Conservation (phyloP, 2,888 invertebrate genomes). For the Calameuta pallipes region DNA sequence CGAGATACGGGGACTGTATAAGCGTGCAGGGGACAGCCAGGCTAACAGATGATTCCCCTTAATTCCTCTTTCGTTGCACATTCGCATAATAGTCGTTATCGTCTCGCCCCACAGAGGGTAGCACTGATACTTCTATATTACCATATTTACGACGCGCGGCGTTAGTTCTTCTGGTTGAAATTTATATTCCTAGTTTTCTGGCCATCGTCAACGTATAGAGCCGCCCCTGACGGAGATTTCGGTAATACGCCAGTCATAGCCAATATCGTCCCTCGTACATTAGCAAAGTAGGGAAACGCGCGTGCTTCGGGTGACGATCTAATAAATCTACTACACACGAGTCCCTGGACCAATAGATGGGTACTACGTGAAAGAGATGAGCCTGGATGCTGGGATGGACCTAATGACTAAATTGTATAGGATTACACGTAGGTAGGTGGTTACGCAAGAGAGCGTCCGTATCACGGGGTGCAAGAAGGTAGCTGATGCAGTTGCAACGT, state of each 20-base stretch:
- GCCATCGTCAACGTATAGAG: background rate
- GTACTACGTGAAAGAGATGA: background rate
- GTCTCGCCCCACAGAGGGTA: conserved; percentile 50
- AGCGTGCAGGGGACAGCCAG: conserved; percentile 62
- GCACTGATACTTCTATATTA: conserved; percentile 58
- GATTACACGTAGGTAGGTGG: background rate
- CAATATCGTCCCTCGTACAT: background rate
- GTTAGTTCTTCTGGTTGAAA: conserved; percentile 7
- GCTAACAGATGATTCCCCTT: conserved; percentile 63
- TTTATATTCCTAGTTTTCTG: background rate
- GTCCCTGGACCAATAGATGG: background rate
- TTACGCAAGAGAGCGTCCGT: background rate
- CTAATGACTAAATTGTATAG: background rate
- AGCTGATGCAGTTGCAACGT: background rate
- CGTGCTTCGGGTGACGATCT: background rate
- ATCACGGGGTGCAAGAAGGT: background rate
- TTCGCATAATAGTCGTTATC: conserved; percentile 62
- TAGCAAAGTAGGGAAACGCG: background rate
- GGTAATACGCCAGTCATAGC: background rate
- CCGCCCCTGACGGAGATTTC: background rate
- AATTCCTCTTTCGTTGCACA: conserved; percentile 61
- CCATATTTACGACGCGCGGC: conserved; percentile 58
- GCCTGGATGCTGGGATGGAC: background rate
- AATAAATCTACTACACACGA: background rate
- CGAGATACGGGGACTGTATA: conserved; percentile 49